Percentiles rank a stretch among this genome's conserved stretches.
Evolutionary conservation across 2,113 vertebrate genomes (phyloP).

Genomic region (Embiotoca jacksoni): DNA sequence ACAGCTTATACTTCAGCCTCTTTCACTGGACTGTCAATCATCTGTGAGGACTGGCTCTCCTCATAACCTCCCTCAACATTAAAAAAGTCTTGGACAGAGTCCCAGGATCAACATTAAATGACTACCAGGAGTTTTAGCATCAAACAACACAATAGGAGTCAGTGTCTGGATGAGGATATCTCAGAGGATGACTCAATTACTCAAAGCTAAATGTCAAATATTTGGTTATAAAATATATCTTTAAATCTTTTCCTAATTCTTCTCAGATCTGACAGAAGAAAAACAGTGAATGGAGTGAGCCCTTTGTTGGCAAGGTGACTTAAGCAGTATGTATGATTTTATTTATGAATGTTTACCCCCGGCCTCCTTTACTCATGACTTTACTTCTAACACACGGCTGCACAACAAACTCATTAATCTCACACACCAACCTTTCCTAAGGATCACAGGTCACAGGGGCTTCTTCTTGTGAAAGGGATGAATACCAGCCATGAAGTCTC

Average conservation of each 20-base stretch:
- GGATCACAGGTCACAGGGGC: conserved; percentile 61
- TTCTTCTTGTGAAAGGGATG: conserved; percentile 20
- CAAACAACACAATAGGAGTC: conserved; percentile 27
- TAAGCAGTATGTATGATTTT: neutral
- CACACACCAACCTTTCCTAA: conserved; percentile 44
- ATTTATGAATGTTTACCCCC: neutral
- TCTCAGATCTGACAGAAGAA: conserved; percentile 14
- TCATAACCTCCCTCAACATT: conserved; percentile 40
- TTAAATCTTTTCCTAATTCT: conserved; percentile 16
- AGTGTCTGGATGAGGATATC: conserved; percentile 24
- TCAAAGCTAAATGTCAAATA: neutral
- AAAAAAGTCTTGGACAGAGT: conserved; percentile 49
- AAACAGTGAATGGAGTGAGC: conserved; percentile 30
- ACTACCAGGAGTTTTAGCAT: conserved; percentile 29
- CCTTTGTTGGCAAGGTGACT: conserved; percentile 26
- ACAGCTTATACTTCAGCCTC: conserved; percentile 48
- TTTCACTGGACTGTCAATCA: conserved; percentile 69
- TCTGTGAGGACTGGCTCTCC: conserved; percentile 34
- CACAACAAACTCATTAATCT: conserved; percentile 40
- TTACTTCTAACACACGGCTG: conserved; percentile 6
- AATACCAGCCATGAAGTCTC: conserved; percentile 43
- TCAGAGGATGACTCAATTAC: conserved; percentile 27
- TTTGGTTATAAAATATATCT: conserved; percentile 32
- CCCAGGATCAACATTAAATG: conserved; percentile 24
- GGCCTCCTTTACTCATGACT: conserved; percentile 7